phyloP scores from a whole-genome alignment of 2,888 invertebrate species.

The Mylabris sibirica region DNA sequence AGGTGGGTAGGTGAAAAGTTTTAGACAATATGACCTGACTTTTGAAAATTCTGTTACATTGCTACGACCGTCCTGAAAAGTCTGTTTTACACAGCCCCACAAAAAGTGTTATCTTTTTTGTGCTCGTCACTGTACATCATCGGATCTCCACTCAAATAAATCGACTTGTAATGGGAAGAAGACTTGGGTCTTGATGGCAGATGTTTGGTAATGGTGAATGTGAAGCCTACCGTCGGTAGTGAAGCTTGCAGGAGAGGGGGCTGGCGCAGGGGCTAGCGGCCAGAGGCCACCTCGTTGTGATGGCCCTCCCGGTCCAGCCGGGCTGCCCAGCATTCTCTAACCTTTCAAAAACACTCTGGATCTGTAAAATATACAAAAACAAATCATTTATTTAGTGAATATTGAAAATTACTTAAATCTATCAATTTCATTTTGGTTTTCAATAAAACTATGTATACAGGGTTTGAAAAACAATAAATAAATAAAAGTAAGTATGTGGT shows the following conservation, averaged over 20 bases:
- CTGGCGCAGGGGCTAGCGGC: conserved; percentile 64
- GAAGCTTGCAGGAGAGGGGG: conserved; percentile 56
- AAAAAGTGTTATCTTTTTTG: too few species aligned
- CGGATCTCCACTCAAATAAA: too few species aligned
- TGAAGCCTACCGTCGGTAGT: conserved; percentile 57
- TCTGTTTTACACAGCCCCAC: too few species aligned
- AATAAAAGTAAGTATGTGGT: neutral
- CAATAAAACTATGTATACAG: too few species aligned
- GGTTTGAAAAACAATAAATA: neutral
- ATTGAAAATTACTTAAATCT: neutral
- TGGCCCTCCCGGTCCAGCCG: conserved; percentile 59
- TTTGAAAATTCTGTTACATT: too few species aligned
- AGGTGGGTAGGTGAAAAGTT: too few species aligned
- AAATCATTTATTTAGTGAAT: neutral
- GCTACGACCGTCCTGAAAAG: too few species aligned
- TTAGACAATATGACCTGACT: too few species aligned
- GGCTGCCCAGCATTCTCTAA: conserved; percentile 57
- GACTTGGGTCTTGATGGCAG: neutral
- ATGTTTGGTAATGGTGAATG: too few species aligned
- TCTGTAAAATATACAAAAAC: neutral
- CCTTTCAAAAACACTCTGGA: neutral
- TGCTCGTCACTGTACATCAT: too few species aligned
- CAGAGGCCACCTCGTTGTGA: conserved; percentile 59
- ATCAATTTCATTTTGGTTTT: too few species aligned
- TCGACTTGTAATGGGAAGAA: too few species aligned